Conservation (phyloP, 1,140 invertebrate species). For the Glossosoma conforme region DNA sequence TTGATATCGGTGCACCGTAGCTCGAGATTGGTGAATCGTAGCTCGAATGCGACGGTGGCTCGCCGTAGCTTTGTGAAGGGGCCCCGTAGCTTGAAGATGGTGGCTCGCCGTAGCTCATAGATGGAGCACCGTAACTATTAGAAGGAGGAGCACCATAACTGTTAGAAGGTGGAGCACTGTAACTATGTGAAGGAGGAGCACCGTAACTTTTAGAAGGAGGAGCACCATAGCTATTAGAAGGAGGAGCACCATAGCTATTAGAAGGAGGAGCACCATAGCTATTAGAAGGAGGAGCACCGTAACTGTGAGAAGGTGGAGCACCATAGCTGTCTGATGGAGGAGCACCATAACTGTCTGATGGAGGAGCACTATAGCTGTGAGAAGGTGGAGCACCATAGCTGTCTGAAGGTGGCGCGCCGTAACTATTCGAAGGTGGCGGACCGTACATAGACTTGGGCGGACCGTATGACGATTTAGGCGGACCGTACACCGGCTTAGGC, state of each 20-base stretch:
- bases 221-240: slow-evolving; percentile 2
- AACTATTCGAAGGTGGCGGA: slow-evolving; percentile 17
- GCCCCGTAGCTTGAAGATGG: slow-evolving; percentile 22
- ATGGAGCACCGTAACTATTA: slow-evolving; percentile 11
- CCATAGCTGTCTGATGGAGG: slow-evolving; percentile 20
- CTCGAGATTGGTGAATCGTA: slow-evolving; percentile 8
- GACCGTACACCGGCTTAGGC: slow-evolving; percentile 22
- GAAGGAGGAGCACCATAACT: no score
- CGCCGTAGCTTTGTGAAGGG: slow-evolving; percentile 14
- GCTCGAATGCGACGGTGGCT: slow-evolving; percentile 12
- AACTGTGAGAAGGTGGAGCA: slow-evolving; percentile 18
- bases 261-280: slow-evolving; percentile 16
- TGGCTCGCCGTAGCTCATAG: slow-evolving; percentile 13
- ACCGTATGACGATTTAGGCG: slow-evolving; percentile 26
- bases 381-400: slow-evolving; percentile 18
- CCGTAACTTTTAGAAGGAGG: slow-evolving; percentile 9
- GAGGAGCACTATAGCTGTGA: slow-evolving; percentile 11
- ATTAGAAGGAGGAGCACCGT: slow-evolving; percentile 24
- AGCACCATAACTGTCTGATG: slow-evolving; percentile 14
- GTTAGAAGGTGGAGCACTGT: slow-evolving; percentile 8
- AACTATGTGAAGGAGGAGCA: slow-evolving; percentile 16
- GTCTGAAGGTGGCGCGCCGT: slow-evolving; percentile 17
- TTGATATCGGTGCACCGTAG: slow-evolving; percentile 22
- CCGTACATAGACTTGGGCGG: slow-evolving; percentile 28
- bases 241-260: slow-evolving; percentile 13